A percentile compares a stretch with the other conserved stretches of the same genome.
These are phyloP conservation scores for Drosophila leonis DNA, from an alignment of 2,888 invertebrate genomes.

Conservation along the genomic window DNA sequence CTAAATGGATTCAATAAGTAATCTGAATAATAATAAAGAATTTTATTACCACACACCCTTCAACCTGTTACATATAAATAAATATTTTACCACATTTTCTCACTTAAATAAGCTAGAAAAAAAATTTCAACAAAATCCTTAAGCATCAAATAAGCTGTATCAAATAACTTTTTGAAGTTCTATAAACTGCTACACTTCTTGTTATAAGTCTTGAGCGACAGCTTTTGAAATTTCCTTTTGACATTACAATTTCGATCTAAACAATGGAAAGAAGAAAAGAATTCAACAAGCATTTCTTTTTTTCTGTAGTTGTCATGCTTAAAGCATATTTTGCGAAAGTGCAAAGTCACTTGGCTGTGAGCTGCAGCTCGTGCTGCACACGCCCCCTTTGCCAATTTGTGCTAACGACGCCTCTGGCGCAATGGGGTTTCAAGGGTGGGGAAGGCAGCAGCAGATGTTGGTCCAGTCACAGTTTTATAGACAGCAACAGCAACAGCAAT, in stretches of 20 bases:
- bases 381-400: conserved; percentile 54
- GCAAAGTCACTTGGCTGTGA: conserved; percentile 47
- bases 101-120: neutral
- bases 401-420: conserved; percentile 73
- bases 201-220: neutral
- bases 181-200: neutral
- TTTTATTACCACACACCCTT: too few species aligned
- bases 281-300: conserved; percentile 26
- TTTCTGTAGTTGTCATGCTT: conserved; percentile 7
- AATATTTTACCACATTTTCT: too few species aligned
- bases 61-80: too few species aligned
- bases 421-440: conserved; percentile 10
- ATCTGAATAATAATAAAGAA: too few species aligned
- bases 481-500: conserved; percentile 31
- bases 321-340: conserved; percentile 17
- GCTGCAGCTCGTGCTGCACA: conserved; percentile 23
- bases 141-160: neutral
- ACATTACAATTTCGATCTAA: conserved; percentile 22
- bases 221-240: conserved; percentile 5
- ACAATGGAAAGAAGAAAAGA: conserved; percentile 7
- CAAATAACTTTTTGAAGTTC: neutral
- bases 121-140: neutral
- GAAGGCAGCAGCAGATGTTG: conserved; percentile 6
- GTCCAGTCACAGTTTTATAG: conserved; percentile 61
- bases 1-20: too few species aligned